Evolutionary conservation across 2,888 invertebrate species (phyloP).

Genomic region (Teleogryllus oceanicus): DNA sequence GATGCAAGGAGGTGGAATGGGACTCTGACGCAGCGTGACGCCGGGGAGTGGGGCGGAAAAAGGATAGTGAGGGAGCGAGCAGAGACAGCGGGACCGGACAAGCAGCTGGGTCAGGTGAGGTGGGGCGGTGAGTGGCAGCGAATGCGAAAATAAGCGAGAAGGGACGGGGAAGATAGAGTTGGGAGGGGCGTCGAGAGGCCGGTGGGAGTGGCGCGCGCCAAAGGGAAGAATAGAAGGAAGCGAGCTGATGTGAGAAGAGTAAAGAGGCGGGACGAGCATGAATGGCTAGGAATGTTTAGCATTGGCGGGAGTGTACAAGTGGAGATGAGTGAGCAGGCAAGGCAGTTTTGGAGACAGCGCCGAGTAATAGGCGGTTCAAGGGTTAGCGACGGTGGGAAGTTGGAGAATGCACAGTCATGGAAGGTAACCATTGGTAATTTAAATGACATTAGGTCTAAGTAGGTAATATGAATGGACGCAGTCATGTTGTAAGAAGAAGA

Average conservation of each 20-base stretch:
- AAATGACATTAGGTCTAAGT: too few species aligned
- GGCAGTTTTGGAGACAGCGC: not conserved
- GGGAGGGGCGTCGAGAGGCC: slow-evolving; percentile 40
- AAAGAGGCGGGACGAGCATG: slow-evolving; percentile 39
- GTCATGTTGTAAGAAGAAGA: too few species aligned
- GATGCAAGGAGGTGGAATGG: slow-evolving; percentile 44
- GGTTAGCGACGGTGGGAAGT: too few species aligned
- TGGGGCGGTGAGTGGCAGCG: slow-evolving; percentile 37
- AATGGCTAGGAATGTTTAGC: slow-evolving; percentile 44
- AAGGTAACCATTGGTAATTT: too few species aligned
- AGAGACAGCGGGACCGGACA: slow-evolving; percentile 42
- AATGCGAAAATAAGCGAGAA: slow-evolving; percentile 43
- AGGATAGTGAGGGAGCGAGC: slow-evolving; percentile 26
- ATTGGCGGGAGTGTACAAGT: slow-evolving; percentile 44
- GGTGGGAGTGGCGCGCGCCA: slow-evolving; percentile 36
- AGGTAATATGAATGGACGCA: too few species aligned
- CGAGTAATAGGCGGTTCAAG: too few species aligned
- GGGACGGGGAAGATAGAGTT: slow-evolving; percentile 46
- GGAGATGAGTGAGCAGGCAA: slow-evolving; percentile 30
- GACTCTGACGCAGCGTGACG: slow-evolving; percentile 45
- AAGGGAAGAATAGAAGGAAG: slow-evolving; percentile 44
- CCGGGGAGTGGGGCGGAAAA: slow-evolving; percentile 37
- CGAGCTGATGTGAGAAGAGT: slow-evolving; percentile 44
- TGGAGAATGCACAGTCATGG: too few species aligned
- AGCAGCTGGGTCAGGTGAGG: slow-evolving; percentile 44